Percentiles rank a stretch among this genome's conserved stretches.
Conservation (phyloP, 2,113 vertebrate species). For the Ursus arctos region DNA sequence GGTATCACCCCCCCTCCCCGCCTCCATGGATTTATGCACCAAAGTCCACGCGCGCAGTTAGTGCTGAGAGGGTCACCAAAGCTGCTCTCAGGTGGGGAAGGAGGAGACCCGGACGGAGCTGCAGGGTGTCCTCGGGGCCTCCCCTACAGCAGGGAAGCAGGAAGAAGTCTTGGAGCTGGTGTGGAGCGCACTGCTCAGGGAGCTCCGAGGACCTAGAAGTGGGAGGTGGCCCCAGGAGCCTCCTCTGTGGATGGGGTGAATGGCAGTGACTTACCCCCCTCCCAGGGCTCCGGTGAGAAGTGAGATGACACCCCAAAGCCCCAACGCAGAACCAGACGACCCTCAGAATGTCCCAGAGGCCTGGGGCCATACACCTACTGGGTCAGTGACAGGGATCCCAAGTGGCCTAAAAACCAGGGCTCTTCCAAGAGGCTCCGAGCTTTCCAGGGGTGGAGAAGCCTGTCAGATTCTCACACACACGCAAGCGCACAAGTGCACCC, state of each 20-base stretch:
- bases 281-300: not conserved
- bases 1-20: accelerated
- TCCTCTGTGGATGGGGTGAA: too few relatives aligned
- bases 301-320: not conserved
- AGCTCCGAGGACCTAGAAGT: not conserved
- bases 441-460: not conserved
- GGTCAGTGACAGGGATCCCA: not conserved
- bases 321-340: too few relatives aligned
- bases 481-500: too few relatives aligned
- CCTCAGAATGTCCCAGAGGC: not conserved
- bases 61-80: not conserved
- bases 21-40: not conserved
- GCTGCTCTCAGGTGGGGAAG: not conserved
- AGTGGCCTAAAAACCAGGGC: not conserved
- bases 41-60: not conserved
- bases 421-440: not conserved
- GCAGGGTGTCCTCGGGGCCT: not conserved
- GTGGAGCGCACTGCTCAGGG: too few relatives aligned
- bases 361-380: not conserved
- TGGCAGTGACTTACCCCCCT: not conserved
- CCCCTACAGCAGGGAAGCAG: not conserved
- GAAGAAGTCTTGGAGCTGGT: accelerated
- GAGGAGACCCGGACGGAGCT: not conserved
- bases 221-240: not conserved
- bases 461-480: too few relatives aligned